Evolutionary conservation across 2,797 vertebrate species (phyloP).

Genomic region (Sebastes alutus): DNA sequence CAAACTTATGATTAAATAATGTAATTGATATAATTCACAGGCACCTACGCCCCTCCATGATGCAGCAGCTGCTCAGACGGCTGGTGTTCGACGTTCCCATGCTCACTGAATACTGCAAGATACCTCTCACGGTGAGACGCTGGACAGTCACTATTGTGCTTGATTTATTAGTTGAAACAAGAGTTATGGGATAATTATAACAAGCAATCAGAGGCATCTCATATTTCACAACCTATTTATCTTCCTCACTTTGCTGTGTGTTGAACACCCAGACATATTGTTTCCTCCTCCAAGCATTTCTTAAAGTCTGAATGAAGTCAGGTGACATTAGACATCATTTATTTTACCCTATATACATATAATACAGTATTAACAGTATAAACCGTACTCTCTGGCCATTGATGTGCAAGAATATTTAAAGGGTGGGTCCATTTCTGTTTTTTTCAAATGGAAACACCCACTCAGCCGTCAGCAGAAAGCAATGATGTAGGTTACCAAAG

Average conservation of each 20-base stretch:
- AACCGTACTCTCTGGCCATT: background rate
- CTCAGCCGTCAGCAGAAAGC: no score
- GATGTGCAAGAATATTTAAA: background rate
- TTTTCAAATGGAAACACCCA: background rate
- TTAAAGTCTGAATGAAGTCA: background rate
- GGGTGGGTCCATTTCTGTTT: background rate
- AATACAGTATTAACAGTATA: background rate
- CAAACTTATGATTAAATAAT: background rate
- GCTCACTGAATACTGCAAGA: conserved; percentile 95
- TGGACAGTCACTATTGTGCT: background rate
- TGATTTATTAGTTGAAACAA: conserved; percentile 6
- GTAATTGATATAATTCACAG: conserved; percentile 69
- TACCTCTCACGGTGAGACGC: conserved; percentile 90
- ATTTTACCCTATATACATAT: background rate
- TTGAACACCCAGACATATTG: background rate
- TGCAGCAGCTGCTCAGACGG: conserved; percentile 95
- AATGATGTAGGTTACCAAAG: background rate
- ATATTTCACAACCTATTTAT: background rate
- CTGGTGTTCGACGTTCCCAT: conserved; percentile 96
- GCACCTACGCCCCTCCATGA: conserved; percentile 94
- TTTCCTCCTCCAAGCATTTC: background rate
- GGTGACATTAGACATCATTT: background rate
- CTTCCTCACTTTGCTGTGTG: background rate
- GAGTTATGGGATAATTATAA: conserved; percentile 1
- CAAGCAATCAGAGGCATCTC: background rate